phyloP scores from a whole-genome alignment of 2,113 vertebrate species.

The Odontophorus gujanensis region DNA sequence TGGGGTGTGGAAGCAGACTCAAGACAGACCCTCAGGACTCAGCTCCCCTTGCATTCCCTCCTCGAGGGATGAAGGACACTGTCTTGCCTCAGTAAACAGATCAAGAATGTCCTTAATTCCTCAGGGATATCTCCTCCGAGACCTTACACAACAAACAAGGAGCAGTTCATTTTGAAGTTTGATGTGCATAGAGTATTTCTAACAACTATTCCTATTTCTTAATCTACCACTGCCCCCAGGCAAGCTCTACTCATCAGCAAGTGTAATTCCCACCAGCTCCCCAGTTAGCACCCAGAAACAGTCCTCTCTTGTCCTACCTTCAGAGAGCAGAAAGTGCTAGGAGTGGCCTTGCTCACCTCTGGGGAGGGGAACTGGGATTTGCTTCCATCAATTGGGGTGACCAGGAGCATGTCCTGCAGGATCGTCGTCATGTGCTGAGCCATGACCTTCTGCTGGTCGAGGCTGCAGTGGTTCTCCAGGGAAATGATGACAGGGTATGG shows the following conservation, averaged over 20 bases:
- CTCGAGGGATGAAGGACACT: neutral
- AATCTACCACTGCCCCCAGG: neutral
- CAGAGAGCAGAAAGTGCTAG: neutral
- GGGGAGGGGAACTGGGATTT: slow-evolving; percentile 88
- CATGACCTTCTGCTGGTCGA: slow-evolving; percentile 92
- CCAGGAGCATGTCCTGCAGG: slow-evolving; percentile 86
- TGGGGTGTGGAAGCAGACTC: neutral
- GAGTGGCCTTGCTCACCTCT: slow-evolving; percentile 77
- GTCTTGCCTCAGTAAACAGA: neutral
- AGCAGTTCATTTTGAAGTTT: neutral
- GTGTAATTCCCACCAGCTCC: neutral
- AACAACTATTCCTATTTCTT: neutral
- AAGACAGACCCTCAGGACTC: neutral
- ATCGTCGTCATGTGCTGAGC: slow-evolving; percentile 85
- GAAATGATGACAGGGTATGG: slow-evolving; percentile 94
- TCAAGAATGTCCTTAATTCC: neutral
- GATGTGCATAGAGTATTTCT: neutral
- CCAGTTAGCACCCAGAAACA: neutral
- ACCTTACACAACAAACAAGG: neutral
- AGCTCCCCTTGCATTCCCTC: neutral
- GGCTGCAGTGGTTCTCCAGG: slow-evolving; percentile 93
- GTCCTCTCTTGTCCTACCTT: neutral
- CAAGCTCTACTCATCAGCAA: neutral
- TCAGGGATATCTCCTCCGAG: neutral
- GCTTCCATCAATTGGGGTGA: slow-evolving; percentile 78